Conservation (phyloP, 1,140 invertebrate genomes). For the Whitmania pigra region DNA sequence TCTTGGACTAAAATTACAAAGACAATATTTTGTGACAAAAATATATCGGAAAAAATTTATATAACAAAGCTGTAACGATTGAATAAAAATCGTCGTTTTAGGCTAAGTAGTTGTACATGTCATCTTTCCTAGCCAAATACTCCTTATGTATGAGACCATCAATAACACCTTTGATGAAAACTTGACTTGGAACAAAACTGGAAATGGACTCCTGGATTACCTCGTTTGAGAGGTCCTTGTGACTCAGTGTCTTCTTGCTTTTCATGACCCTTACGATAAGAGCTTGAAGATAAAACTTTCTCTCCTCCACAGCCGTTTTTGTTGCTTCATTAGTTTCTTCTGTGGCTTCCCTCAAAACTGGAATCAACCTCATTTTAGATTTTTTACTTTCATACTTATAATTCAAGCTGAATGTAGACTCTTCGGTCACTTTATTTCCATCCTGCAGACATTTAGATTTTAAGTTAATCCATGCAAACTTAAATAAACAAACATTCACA, state of each 20-base stretch:
- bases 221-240: conserved; percentile 87
- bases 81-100: conserved; percentile 42
- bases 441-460: background rate
- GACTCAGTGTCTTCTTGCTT: conserved; percentile 63
- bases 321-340: conserved; percentile 54
- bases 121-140: conserved; percentile 80
- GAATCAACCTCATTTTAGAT: conserved; percentile 79
- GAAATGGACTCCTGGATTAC: conserved; percentile 75
- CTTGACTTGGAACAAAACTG: conserved; percentile 80
- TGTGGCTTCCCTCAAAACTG: conserved; percentile 68
- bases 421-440: conserved; percentile 45
- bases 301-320: conserved; percentile 81
- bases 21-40: too few species aligned
- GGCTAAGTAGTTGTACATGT: conserved; percentile 93
- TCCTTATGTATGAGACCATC: conserved; percentile 95
- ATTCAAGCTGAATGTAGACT: conserved; percentile 58
- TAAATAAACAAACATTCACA: too few species aligned
- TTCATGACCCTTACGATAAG: conserved; percentile 95
- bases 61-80: too few species aligned
- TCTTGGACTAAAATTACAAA: too few species aligned
- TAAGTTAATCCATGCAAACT: too few species aligned
- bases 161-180: conserved; percentile 95
- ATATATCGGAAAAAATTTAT: too few species aligned
- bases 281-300: conserved; percentile 94
- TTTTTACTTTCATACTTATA: conserved; percentile 77